Conservation (phyloP, 2,113 vertebrate species). For the Cheilinus undulatus region DNA sequence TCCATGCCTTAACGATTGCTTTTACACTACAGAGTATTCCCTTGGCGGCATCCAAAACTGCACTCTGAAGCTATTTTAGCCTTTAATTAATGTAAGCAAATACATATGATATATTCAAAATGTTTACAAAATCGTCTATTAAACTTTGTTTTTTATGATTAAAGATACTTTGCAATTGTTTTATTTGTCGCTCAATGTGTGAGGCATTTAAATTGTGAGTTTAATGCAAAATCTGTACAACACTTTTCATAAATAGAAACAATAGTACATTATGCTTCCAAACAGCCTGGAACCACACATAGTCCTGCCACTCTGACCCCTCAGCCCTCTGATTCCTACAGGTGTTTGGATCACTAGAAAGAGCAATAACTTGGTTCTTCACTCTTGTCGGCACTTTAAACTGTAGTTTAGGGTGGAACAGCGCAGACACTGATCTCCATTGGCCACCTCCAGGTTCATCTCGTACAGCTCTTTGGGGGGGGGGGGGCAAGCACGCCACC, state of each 20-base stretch:
- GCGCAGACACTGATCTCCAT: conserved; percentile 82
- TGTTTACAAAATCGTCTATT: background rate
- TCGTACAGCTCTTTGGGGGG: conserved; percentile 94
- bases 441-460: conserved; percentile 87
- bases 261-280: background rate
- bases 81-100: conserved; percentile 47
- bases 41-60: conserved; percentile 10
- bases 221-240: conserved; percentile 14
- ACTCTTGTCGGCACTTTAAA: conserved; percentile 89
- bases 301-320: conserved; percentile 83
- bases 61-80: conserved; percentile 2
- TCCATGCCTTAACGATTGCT: background rate
- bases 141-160: conserved; percentile 9
- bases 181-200: conserved; percentile 26
- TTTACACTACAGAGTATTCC: background rate
- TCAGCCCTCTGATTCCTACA: conserved; percentile 14
- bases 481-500: conserved; percentile 88
- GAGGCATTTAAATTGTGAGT: background rate
- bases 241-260: conserved; percentile 33
- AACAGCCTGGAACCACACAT: conserved; percentile 94
- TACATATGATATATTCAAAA: background rate
- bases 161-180: conserved; percentile 54
- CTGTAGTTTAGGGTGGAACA: conserved; percentile 94
- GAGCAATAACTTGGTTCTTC: conserved; percentile 85
- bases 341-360: conserved; percentile 82